A percentile compares a stretch with the other conserved stretches of the same genome.
phyloP scores from a whole-genome alignment of 2,797 vertebrate genomes.

The Esox masquinongy region DNA sequence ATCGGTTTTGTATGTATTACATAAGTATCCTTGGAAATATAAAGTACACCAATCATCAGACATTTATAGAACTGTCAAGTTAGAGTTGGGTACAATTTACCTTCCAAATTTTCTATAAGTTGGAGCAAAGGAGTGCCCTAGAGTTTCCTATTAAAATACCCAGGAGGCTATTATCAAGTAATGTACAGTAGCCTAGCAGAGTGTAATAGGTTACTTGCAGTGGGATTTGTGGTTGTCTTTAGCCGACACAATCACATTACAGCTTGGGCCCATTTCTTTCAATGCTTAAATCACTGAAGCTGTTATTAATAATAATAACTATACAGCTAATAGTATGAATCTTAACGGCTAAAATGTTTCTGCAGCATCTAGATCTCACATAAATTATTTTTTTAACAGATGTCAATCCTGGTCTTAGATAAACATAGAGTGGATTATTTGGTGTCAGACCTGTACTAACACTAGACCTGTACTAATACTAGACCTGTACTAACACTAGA shows the following conservation, averaged over 20 bases:
- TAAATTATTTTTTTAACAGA: not conserved
- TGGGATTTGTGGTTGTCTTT: not conserved
- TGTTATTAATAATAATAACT: not conserved
- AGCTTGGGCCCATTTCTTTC: not conserved
- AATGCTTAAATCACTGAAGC: not conserved
- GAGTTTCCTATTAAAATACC: slow-evolving; percentile 46
- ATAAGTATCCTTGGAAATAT: not conserved
- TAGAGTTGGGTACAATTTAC: slow-evolving; percentile 9
- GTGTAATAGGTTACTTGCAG: not conserved
- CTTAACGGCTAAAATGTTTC: not conserved
- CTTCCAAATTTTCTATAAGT: not conserved
- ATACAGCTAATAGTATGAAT: not conserved
- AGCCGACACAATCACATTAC: slow-evolving; percentile 3
- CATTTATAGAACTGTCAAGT: slow-evolving; percentile 20
- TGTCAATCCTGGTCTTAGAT: not conserved
- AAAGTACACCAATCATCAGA: not conserved
- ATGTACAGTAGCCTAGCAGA: not conserved
- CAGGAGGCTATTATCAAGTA: not conserved
- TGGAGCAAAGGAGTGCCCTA: slow-evolving; percentile 40
- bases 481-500: not conserved
- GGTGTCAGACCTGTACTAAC: not conserved
- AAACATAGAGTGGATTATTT: not conserved
- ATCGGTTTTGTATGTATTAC: not conserved
- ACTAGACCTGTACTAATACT: no score
- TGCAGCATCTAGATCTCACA: not conserved